Conservation (phyloP, 2,888 invertebrate genomes). For the Philereme transversata region DNA sequence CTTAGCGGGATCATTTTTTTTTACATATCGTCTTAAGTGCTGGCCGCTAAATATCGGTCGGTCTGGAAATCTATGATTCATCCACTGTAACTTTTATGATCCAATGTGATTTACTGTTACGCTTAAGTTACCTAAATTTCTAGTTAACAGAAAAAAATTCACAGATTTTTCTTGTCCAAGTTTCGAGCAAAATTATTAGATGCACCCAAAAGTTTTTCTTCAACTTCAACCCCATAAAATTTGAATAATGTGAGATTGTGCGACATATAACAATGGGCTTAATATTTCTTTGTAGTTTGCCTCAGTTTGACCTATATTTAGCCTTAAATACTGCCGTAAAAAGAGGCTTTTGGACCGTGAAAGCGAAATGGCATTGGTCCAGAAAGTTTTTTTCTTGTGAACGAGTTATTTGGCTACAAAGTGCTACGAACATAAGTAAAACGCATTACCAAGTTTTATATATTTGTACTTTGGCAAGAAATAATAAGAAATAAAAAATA, state of each 20-base stretch:
- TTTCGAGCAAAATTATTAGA: not conserved
- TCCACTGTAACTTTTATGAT: too few species aligned
- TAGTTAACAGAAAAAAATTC: too few species aligned
- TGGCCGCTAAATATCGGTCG: too few species aligned
- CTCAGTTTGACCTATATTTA: constrained; percentile 32
- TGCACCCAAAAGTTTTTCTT: not conserved
- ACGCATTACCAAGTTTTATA: too few species aligned
- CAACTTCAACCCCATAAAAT: constrained; percentile 18
- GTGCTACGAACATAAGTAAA: constrained; percentile 18
- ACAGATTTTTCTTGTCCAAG: too few species aligned
- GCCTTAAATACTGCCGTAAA: constrained; percentile 31
- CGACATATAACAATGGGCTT: constrained; percentile 18
- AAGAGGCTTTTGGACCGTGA: constrained; percentile 33
- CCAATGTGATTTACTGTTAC: too few species aligned
- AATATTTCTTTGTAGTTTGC: constrained; percentile 29
- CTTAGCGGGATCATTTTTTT: too few species aligned
- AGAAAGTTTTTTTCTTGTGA: constrained; percentile 29
- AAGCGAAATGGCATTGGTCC: constrained; percentile 34
- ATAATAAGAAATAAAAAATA: too few species aligned
- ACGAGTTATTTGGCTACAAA: constrained; percentile 27
- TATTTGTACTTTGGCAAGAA: too few species aligned
- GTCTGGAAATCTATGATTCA: too few species aligned
- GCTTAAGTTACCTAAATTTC: too few species aligned
- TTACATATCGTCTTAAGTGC: too few species aligned
- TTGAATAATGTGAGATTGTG: constrained; percentile 18